A percentile compares a stretch with the other conserved stretches of the same genome.
Conservation (phyloP, 2,797 vertebrate species). For the Sebastes iracundus region DNA sequence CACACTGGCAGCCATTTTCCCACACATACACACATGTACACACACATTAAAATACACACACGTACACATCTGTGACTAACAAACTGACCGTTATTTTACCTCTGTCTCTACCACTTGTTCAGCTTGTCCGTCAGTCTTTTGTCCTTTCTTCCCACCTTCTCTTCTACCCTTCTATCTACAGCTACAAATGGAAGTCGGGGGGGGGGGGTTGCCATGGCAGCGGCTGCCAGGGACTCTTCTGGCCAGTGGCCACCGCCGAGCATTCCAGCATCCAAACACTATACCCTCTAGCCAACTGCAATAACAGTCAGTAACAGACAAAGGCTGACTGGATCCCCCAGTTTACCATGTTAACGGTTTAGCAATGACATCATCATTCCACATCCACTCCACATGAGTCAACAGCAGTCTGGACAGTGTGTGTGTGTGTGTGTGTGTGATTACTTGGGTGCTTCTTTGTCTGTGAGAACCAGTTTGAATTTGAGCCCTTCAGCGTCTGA, state of each 20-base stretch:
- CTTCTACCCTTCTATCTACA: slow-evolving; percentile 15
- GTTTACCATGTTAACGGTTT: slow-evolving; percentile 37
- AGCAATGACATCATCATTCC: slow-evolving; percentile 51
- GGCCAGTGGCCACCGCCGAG: slow-evolving; percentile 27
- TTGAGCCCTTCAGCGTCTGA: background rate
- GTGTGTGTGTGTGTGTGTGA: background rate
- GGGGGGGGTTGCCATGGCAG: slow-evolving; percentile 45
- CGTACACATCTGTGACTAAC: slow-evolving; percentile 10
- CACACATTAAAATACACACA: slow-evolving; percentile 13
- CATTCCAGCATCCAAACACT: slow-evolving; percentile 46
- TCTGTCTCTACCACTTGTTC: slow-evolving; percentile 41
- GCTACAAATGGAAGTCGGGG: slow-evolving; percentile 13
- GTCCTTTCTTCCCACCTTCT: slow-evolving; percentile 13
- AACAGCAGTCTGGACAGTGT: background rate
- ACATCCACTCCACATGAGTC: slow-evolving; percentile 17
- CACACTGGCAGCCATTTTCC: slow-evolving; percentile 28
- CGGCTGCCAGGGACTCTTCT: slow-evolving; percentile 51
- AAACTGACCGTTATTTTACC: slow-evolving; percentile 59
- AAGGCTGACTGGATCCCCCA: slow-evolving; percentile 30
- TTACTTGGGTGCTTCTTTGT: background rate
- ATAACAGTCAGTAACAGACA: slow-evolving; percentile 65
- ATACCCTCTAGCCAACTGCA: slow-evolving; percentile 59
- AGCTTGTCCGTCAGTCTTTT: slow-evolving; percentile 50
- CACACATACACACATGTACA: slow-evolving; percentile 24
- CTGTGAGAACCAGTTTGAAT: background rate